These are phyloP conservation scores for Eupeodes corollae DNA, from an alignment of 1,140 invertebrate genomes.

Conservation along the genomic window DNA sequence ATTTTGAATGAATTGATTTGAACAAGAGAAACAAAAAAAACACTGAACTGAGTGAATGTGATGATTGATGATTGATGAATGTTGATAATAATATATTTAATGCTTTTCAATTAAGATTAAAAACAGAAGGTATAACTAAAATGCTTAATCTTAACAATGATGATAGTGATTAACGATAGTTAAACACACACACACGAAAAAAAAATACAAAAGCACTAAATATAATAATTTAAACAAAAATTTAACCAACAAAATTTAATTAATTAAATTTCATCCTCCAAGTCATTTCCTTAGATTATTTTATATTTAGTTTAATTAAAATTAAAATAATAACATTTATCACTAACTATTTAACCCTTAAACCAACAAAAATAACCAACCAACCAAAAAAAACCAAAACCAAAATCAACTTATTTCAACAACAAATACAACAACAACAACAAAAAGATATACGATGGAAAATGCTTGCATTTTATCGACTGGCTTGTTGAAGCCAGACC, in stretches of 20 bases:
- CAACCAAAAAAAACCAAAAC: no score
- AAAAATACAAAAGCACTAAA: slow-evolving; percentile 37
- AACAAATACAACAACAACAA: neutral
- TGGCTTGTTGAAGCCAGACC: slow-evolving; percentile 58
- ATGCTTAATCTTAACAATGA: slow-evolving; percentile 18
- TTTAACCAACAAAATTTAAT: slow-evolving; percentile 6
- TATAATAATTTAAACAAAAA: slow-evolving; percentile 17
- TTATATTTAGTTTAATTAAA: slow-evolving; percentile 23
- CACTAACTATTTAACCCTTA: slow-evolving; percentile 7
- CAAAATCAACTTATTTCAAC: no score
- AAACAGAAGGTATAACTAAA: neutral
- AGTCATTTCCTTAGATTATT: neutral
- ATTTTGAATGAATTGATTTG: no score
- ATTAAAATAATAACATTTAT: slow-evolving; percentile 17
- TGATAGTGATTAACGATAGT: slow-evolving; percentile 31
- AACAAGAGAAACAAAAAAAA: no score
- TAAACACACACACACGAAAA: slow-evolving; percentile 19
- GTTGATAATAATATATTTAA: neutral
- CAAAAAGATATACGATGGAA: slow-evolving; percentile 58
- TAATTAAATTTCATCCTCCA: slow-evolving; percentile 19
- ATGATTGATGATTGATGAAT: neutral
- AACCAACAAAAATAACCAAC: slow-evolving; percentile 5
- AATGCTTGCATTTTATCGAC: slow-evolving; percentile 77
- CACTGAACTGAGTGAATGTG: neutral
- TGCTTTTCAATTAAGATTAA: neutral